phyloP scores from a whole-genome alignment of 2,888 invertebrate genomes.

The Glaucopsyche alexis region DNA sequence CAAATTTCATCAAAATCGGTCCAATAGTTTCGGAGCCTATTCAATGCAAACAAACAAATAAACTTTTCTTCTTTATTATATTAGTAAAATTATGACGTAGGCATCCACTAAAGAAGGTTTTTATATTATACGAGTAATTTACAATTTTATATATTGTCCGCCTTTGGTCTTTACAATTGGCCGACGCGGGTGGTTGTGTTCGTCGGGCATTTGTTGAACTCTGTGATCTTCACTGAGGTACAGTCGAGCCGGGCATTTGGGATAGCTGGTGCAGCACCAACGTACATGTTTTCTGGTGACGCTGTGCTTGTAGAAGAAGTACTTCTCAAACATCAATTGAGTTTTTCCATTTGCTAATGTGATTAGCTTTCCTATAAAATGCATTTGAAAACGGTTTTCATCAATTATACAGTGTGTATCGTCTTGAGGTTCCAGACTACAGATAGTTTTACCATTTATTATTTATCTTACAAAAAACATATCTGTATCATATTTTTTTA shows the following conservation, averaged over 20 bases:
- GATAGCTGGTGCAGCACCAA: constrained; percentile 45
- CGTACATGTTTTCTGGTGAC: constrained; percentile 29
- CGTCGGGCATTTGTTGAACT: constrained; percentile 27
- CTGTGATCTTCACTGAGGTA: constrained; percentile 34
- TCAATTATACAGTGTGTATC: no score
- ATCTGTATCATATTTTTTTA: no score
- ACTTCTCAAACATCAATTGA: constrained; percentile 42
- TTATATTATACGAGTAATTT: no score
- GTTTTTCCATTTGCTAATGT: constrained; percentile 38
- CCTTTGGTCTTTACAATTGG: constrained; percentile 39
- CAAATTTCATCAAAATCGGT: no score
- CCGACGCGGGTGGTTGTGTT: constrained; percentile 39
- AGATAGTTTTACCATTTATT: no score
- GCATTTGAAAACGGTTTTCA: neutral
- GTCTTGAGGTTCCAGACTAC: no score
- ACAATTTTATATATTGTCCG: constrained; percentile 35
- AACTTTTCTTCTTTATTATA: no score
- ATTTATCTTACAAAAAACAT: no score
- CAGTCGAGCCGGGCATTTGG: constrained; percentile 43
- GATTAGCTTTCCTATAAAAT: constrained; percentile 43
- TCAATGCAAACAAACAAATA: no score
- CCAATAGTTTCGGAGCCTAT: no score
- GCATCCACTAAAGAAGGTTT: no score
- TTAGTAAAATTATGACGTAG: no score
- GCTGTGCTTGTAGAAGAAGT: constrained; percentile 44